Evolutionary conservation across 2,888 invertebrate genomes (phyloP), one percentile per base, ranked within the genome.

Genomic region (Parochlus steinenii): DNA sequence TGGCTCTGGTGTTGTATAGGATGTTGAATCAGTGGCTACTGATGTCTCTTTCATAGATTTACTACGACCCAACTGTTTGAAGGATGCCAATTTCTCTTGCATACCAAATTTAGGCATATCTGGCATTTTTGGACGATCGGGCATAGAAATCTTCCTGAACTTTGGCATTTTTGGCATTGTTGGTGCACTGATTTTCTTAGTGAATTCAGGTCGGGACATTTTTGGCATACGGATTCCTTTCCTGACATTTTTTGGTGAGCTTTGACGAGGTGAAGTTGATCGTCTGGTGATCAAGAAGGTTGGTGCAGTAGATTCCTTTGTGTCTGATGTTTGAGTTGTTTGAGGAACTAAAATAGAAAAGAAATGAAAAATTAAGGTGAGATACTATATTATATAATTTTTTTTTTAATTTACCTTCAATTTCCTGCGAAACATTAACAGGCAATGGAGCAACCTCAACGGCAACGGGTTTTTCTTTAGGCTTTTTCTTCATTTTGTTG

Each of bases 21-120:
- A 30, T 4, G 8, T 22, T 6, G 40, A 29, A 6, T 45, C 41
- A 23, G 43, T 43, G 4, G 42, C 35, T 11, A 47, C 42, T 37
- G 47, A 46, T 16, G 45, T 43, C 45, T 53, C 58, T 41, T 57
- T 57, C 3, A 56, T 48, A n/a, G 57, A 56, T 44, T 55, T 56
- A 41, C 57, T 61, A 37, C 62, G 52, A n/a, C 56, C 55, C 33
- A 65, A 43, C 18, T 36, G 29, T 38, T 67, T 63, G 17, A 72
- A 55, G 11, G 69, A 70, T 5, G 80, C 69, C 44, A 82, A 65
- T 40, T 66, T 59, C 14, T 71, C 69, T 0, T 73, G 70, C 42
- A 75, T 54, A 42, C 70, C 69, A 42, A 74, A 68, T 46, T 70
- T 72, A 22, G 71, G 67, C 45, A 67, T 62, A 42, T 74, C 72